A percentile compares a stretch with the other conserved stretches of the same genome.
phyloP scores from a whole-genome alignment of 2,113 vertebrate genomes.

The Daubentonia madagascariensis region DNA sequence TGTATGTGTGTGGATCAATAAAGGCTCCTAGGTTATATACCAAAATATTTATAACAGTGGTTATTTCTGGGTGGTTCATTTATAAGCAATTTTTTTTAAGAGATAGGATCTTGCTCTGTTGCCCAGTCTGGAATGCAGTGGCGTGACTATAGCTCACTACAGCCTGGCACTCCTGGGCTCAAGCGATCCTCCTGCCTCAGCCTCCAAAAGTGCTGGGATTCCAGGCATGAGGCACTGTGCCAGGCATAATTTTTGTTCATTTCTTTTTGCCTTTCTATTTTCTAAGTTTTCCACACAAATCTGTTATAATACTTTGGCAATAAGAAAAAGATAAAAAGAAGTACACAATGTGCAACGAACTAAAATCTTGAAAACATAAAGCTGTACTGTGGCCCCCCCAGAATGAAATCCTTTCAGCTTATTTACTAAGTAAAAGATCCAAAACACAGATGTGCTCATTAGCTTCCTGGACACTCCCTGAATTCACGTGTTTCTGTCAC shows the following conservation, averaged over 20 bases:
- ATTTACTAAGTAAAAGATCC: slow-evolving; percentile 70
- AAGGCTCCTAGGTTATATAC: background rate
- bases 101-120: too few relatives aligned
- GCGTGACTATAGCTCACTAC: too few relatives aligned
- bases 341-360: slow-evolving; percentile 31
- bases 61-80: background rate
- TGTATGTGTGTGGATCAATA: background rate
- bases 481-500: slow-evolving; percentile 46
- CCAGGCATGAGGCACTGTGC: too few relatives aligned
- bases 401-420: slow-evolving; percentile 51
- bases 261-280: slow-evolving; percentile 18
- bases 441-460: slow-evolving; percentile 62
- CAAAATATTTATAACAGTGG: background rate
- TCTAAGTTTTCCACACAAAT: background rate
- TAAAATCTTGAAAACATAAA: slow-evolving; percentile 55
- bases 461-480: slow-evolving; percentile 59
- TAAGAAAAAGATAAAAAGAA: slow-evolving; percentile 43
- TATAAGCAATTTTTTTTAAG: background rate
- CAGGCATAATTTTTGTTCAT: background rate
- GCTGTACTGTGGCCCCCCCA: background rate
- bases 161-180: too few relatives aligned
- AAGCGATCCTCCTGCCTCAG: too few relatives aligned
- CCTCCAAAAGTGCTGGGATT: too few relatives aligned
- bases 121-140: too few relatives aligned
- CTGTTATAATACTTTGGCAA: background rate